Evolutionary conservation across 2,113 vertebrate species (phyloP).

Genomic region (Sturnus vulgaris): DNA sequence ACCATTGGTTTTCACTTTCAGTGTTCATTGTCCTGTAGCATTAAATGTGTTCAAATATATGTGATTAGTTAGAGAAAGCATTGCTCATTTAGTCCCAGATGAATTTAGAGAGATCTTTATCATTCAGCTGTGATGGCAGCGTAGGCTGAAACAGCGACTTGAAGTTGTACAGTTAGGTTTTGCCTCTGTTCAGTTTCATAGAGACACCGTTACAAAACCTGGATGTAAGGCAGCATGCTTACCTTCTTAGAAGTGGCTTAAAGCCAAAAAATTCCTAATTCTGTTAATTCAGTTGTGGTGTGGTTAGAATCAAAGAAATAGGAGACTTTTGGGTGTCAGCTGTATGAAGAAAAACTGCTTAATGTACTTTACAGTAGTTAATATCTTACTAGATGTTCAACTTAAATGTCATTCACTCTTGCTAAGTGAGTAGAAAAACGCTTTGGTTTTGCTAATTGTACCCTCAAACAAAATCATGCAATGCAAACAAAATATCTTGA

Average conservation of each 20-base stretch:
- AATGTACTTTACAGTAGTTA: neutral
- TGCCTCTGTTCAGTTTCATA: neutral
- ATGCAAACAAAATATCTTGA: neutral
- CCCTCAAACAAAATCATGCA: neutral
- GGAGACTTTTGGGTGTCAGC: neutral
- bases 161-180: neutral
- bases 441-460: neutral
- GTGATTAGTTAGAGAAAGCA: neutral
- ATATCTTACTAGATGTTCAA: neutral
- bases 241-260: neutral
- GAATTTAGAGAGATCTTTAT: neutral
- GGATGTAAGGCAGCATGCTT: neutral
- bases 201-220: neutral
- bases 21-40: neutral
- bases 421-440: neutral
- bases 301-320: neutral
- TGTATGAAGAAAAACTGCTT: neutral
- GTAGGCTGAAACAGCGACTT: neutral
- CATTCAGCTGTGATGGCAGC: neutral
- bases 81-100: neutral
- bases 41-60: neutral
- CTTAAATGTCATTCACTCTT: neutral
- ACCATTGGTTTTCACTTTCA: neutral
- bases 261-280: neutral
- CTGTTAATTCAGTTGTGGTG: neutral